Base-by-base conservation (phyloP, 2,797 vertebrate species). In the Hybognathus amarus region DNA sequence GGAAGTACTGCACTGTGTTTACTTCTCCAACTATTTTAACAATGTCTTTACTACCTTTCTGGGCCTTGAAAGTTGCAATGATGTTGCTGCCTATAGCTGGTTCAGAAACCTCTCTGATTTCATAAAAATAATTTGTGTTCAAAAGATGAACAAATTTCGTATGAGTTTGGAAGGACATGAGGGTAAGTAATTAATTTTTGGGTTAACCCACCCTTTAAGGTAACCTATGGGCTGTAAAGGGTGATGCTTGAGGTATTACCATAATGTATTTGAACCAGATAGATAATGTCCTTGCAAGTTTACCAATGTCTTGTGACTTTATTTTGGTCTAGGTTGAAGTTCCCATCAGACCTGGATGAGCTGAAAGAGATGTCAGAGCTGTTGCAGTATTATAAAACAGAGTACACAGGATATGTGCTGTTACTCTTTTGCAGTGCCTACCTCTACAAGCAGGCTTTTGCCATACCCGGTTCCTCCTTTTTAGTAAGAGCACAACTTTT, bases 401-500 rank as follows among this genome's bases (percentile, higher is more conserved):
- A 97, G 87, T 96, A 98, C 91, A 94, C 94, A 2, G 92, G 93
- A 82, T 97, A 97, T 9, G 97, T 99, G 61, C 90, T 98, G 89
- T 91, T 97, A 4, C 95, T 99, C 17, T 99, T 97, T 93, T 97
- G 96, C 69, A 97, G 96, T 3, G 98, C 98, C 0, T 99, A 99
- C 90, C 95, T 99, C 87, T 99, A 99, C 94, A 99, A 99, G 90
- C 98, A 99, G 93, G 95, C 95, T 84, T 99, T 99, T 78, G 98
- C 97, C 89, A 98, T 99, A 77, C 98, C 98, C 0, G 97, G 98
- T 70, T 99, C 98, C 87, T 96, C 97, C 10, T 95, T 99, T 78
- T 93, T 99, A 96, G 98, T 98, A 93, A 92, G 91, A 45, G 24
- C 79, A 67, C 30, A 50, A 6, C 30, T 45, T 45, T 47, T 27